Base-by-base conservation (phyloP, 2,113 vertebrate species). In the Casuarius casuarius region DNA sequence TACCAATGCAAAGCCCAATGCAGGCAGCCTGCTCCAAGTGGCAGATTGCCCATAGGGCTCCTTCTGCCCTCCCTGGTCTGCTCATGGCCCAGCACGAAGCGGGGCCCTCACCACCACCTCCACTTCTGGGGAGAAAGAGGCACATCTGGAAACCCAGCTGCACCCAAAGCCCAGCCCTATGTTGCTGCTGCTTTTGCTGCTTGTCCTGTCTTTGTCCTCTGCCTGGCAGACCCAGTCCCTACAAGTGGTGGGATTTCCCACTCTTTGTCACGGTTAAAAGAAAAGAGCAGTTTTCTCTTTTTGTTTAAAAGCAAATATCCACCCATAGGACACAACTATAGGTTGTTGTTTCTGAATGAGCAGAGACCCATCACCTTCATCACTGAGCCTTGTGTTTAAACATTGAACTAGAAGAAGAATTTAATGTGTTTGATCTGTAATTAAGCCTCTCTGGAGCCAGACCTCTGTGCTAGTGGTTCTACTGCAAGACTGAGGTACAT, bases 11-110 rank as follows among this genome's bases (percentile, higher is more conserved):
- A 49, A 71, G 9, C 23, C 87, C 48, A 22, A 0, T 5, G 15
- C 5, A 44, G 2, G 1, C 40, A 54, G 3, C 14, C 19, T 10
- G n/a, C 20, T 19, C 61, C 51, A 67, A 13, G 19, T 13, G 28
- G 19, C 7, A 44, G 44, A 15, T 22, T 38, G 33, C 9, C 29
- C 33, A 5, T 2, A 14, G 1, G 1, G 22, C 15, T 92, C 15
- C 8, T 4, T 52, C 9, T 51, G 6, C 8, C 2, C 19, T 65
- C 18, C 11, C 0, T 2, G 3, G 2, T 0, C 44, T 63, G 11
- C 44, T 65, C 31, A 56, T 13, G 49, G 25, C 8, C 12, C 35
- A n/a, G 11, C 44, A 14, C 11, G 38, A 78, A 75, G 19, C 2
- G 10, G 10, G 4, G 4, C 2, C 13, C 9, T 9, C 51, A 49